Percentiles rank a stretch among this genome's conserved stretches.
Conservation (phyloP, 1,140 invertebrate genomes). For the Onthophagus taurus region DNA sequence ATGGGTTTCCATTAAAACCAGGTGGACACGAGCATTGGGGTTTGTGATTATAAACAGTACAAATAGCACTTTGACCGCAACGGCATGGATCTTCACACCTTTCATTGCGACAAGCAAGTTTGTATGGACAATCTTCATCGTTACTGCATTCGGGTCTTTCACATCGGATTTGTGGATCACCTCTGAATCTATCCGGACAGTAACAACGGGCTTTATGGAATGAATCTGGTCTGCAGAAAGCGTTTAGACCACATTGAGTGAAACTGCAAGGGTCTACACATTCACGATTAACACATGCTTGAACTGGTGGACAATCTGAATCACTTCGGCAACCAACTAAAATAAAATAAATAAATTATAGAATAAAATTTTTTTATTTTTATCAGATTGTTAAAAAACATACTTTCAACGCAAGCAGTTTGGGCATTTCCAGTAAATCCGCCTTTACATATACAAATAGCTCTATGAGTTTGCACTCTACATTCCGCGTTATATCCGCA, state of each 20-base stretch:
- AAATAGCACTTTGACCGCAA: constrained; percentile 58
- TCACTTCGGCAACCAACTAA: constrained; percentile 77
- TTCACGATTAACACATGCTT: constrained; percentile 76
- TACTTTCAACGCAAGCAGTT: constrained; percentile 64
- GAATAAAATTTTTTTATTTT: background rate
- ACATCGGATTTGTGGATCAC: constrained; percentile 67
- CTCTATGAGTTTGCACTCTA: constrained; percentile 67
- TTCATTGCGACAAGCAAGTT: constrained; percentile 63
- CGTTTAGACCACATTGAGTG: constrained; percentile 73
- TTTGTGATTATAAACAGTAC: constrained; percentile 65
- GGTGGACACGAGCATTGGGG: constrained; percentile 73
- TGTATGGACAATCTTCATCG: constrained; percentile 63
- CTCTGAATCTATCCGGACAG: constrained; percentile 62
- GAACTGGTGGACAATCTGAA: constrained; percentile 68
- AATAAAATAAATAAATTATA: constrained; percentile 18
- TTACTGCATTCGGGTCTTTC: constrained; percentile 64
- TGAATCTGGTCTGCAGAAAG: constrained; percentile 61
- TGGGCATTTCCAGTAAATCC: constrained; percentile 79
- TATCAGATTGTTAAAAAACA: constrained; percentile 19
- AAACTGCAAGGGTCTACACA: constrained; percentile 73
- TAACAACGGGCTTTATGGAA: constrained; percentile 70
- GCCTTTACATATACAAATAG: constrained; percentile 73
- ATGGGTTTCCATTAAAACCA: constrained; percentile 71
- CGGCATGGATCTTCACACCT: constrained; percentile 72
- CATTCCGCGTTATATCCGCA: constrained; percentile 78